A percentile compares a stretch with the other conserved stretches of the same genome.
phyloP scores from a whole-genome alignment of 2,888 invertebrate genomes.

The Tuta absoluta region DNA sequence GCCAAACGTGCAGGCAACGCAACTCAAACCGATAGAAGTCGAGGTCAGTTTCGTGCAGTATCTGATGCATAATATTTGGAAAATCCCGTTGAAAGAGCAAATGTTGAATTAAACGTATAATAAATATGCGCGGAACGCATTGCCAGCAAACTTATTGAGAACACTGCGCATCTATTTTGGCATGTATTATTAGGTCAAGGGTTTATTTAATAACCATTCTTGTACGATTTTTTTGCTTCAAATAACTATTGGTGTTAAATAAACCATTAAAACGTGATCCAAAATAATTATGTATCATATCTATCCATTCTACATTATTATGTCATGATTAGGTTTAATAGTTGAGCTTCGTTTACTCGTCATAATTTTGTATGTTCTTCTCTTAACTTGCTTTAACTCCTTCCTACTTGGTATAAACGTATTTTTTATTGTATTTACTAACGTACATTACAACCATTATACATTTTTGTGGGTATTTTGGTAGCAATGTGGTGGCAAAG shows the following conservation, averaged over 20 bases:
- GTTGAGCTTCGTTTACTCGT: conserved; percentile 1
- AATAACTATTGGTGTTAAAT: not conserved
- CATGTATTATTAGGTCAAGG: conserved; percentile 76
- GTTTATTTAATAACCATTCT: conserved; percentile 51
- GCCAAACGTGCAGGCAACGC: conserved; percentile 43
- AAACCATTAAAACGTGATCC: not conserved
- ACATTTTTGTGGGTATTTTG: conserved; percentile 26
- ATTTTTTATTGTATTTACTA: not conserved
- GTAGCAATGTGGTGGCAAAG: conserved; percentile 26
- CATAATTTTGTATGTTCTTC: not conserved
- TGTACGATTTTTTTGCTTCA: conserved; percentile 3
- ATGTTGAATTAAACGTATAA: conserved; percentile 24
- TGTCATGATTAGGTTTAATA: not conserved
- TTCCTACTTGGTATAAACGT: not conserved
- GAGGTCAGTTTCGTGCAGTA: conserved; percentile 63
- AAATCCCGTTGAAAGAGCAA: not conserved
- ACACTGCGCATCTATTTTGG: conserved; percentile 75
- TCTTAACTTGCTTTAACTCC: not conserved
- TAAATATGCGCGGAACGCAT: conserved; percentile 54
- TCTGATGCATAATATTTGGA: not conserved
- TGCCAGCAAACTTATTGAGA: conserved; percentile 66
- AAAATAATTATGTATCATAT: conserved; percentile 1
- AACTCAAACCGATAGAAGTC: conserved; percentile 73
- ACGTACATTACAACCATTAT: conserved; percentile 18
- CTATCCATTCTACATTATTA: not conserved